phyloP scores from a whole-genome alignment of 92 coral and sea anemone species.

The Porites cylindrica region DNA sequence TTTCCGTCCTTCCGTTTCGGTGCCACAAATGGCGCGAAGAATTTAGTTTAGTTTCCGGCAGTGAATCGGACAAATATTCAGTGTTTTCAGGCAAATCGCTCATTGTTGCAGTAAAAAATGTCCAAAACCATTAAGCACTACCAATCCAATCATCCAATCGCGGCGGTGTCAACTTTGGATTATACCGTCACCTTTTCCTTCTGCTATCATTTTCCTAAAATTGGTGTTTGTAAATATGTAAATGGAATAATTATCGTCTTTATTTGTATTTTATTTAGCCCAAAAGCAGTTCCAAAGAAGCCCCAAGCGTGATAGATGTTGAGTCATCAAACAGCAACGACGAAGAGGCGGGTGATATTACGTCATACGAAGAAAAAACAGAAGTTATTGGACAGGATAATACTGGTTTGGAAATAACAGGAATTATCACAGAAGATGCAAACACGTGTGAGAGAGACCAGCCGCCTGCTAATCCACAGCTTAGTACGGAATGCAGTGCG shows the following conservation, averaged over 20 bases:
- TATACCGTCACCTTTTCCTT: no score
- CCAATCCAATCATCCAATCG: no score
- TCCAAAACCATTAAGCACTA: no score
- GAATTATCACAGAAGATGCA: not conserved
- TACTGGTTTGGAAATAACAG: not conserved
- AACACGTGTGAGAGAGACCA: not conserved
- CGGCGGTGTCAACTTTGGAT: no score
- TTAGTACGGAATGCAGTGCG: not conserved
- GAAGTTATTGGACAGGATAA: not conserved
- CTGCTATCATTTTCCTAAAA: no score
- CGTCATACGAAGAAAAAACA: not conserved
- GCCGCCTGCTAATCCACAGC: not conserved
- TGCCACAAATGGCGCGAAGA: no score
- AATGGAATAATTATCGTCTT: not conserved
- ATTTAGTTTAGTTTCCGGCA: no score
- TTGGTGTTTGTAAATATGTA: not conserved
- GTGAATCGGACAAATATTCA: no score
- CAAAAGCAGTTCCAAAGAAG: not conserved
- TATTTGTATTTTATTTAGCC: not conserved
- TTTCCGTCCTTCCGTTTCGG: not conserved
- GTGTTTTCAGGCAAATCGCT: no score
- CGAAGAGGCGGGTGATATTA: not conserved
- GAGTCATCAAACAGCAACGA: not conserved
- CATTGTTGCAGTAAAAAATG: no score
- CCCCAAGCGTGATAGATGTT: not conserved